Evolutionary conservation across 1,140 invertebrate species (phyloP).

Genomic region (Papilio glaucus): DNA sequence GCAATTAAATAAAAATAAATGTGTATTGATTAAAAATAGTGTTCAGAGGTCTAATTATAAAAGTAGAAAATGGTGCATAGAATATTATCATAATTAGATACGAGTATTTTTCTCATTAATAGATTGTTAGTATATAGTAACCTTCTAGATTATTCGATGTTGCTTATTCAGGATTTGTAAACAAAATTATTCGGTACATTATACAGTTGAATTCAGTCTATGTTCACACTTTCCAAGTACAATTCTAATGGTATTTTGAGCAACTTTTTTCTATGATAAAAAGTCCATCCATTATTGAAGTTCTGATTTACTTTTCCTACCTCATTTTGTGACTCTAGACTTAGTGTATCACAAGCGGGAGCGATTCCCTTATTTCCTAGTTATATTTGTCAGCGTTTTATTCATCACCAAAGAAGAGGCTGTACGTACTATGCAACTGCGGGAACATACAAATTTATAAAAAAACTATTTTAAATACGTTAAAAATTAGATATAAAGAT

Average conservation of each 20-base stretch:
- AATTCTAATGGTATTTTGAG: conserved; percentile 19
- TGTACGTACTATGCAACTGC: conserved; percentile 57
- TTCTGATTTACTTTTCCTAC: conserved; percentile 78
- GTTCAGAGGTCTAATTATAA: conserved; percentile 28
- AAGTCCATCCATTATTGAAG: conserved; percentile 70
- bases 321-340: conserved; percentile 78
- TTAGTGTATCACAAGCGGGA: conserved; percentile 61
- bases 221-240: conserved; percentile 42
- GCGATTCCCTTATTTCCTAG: conserved; percentile 48
- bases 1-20: not conserved
- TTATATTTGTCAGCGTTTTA: conserved; percentile 63
- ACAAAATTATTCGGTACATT: conserved; percentile 8
- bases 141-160: conserved; percentile 6
- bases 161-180: not conserved
- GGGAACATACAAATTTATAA: conserved; percentile 51
- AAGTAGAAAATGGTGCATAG: conserved; percentile 35
- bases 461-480: conserved; percentile 19
- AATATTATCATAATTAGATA: conserved; percentile 15
- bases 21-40: conserved; percentile 22
- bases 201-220: conserved; percentile 9
- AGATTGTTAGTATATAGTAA: not conserved
- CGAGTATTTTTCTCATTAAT: conserved; percentile 16
- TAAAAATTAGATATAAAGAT: not conserved
- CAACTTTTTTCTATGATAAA: conserved; percentile 42
- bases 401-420: conserved; percentile 78